phyloP scores from a whole-genome alignment of 2,888 invertebrate genomes.

The Brachycybe producta region DNA sequence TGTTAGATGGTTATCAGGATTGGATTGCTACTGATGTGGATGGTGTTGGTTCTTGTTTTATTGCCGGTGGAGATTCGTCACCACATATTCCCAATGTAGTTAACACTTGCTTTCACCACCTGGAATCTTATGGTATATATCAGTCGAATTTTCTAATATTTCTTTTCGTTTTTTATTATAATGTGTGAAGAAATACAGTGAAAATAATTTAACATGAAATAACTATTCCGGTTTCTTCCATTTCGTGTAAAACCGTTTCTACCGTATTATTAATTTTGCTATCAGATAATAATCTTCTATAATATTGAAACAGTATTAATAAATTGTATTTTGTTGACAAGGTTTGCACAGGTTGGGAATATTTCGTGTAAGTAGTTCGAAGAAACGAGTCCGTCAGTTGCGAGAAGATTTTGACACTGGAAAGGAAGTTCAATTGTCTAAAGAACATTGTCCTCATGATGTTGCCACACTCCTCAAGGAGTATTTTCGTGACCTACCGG shows the following conservation, averaged over 20 bases:
- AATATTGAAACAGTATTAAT: background rate
- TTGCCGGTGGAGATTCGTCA: too few species aligned
- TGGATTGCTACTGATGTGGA: slow-evolving; percentile 13
- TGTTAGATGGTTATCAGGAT: slow-evolving; percentile 30
- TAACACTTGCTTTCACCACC: slow-evolving; percentile 62
- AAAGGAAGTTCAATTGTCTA: slow-evolving; percentile 49
- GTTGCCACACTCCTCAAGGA: slow-evolving; percentile 86
- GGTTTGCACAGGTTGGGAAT: slow-evolving; percentile 68
- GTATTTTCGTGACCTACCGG: slow-evolving; percentile 81
- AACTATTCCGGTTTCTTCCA: too few species aligned
- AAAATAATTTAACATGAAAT: background rate
- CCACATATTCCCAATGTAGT: slow-evolving; percentile 60
- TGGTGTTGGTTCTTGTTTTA: too few species aligned
- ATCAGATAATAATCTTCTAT: background rate
- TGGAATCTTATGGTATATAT: slow-evolving; percentile 54
- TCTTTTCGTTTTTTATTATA: too few species aligned
- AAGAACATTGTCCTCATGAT: slow-evolving; percentile 80
- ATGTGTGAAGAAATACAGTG: too few species aligned
- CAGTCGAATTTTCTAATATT: too few species aligned
- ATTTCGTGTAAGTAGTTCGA: slow-evolving; percentile 82
- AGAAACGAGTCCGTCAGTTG: slow-evolving; percentile 77
- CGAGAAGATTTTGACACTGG: slow-evolving; percentile 82
- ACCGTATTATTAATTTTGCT: background rate
- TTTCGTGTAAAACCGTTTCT: too few species aligned
- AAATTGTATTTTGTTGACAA: slow-evolving; percentile 18